Percentiles rank a stretch among this genome's conserved stretches.
Evolutionary conservation across 2,888 invertebrate genomes (phyloP).

Genomic region (Junonia oenone): DNA sequence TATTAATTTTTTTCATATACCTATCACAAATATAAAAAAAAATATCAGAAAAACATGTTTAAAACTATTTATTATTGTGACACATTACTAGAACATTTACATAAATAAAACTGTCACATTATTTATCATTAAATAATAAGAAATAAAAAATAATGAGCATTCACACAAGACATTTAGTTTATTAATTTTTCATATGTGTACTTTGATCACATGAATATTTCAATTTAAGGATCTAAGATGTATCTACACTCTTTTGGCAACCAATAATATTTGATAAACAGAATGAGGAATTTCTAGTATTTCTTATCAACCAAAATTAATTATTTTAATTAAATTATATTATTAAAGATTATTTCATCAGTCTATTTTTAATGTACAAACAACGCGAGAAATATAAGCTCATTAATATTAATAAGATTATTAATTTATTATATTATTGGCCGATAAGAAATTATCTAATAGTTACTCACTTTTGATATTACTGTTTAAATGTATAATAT

Average conservation of each 20-base stretch:
- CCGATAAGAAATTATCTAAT: neutral
- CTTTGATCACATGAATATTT: too few relatives aligned
- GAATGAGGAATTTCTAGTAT: too few relatives aligned
- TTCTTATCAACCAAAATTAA: neutral
- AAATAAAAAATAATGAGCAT: too few relatives aligned
- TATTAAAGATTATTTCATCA: neutral
- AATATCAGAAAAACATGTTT: neutral
- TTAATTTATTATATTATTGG: neutral
- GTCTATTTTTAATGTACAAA: neutral
- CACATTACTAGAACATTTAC: neutral
- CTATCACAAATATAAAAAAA: constrained; percentile 10
- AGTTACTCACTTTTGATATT: too few relatives aligned
- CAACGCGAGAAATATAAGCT: neutral
- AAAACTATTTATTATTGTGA: neutral
- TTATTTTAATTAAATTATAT: neutral
- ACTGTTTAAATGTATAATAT: too few relatives aligned
- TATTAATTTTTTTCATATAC: constrained; percentile 5
- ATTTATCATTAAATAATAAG: too few relatives aligned
- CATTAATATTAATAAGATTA: neutral
- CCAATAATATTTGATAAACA: too few relatives aligned
- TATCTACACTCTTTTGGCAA: too few relatives aligned
- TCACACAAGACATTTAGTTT: too few relatives aligned
- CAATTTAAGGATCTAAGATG: too few relatives aligned
- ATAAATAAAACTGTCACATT: neutral
- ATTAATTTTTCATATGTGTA: too few relatives aligned